phyloP scores from a whole-genome alignment of 1,140 invertebrate genomes.

The Thrips palmi region DNA sequence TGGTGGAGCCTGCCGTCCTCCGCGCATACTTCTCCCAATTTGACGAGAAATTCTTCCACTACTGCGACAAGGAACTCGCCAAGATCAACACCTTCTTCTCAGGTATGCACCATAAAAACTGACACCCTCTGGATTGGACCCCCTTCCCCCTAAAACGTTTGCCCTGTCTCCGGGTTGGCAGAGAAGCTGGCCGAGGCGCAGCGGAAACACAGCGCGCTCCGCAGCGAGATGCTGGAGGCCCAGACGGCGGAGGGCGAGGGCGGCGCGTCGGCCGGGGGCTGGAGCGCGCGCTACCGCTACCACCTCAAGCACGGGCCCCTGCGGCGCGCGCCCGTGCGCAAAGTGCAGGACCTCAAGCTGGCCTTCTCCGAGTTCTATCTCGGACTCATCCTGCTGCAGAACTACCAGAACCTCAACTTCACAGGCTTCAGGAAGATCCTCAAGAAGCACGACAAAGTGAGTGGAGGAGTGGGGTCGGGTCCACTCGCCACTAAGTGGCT shows the following conservation, averaged over 20 bases:
- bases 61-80: slow-evolving; percentile 65
- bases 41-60: slow-evolving; percentile 70
- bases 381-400: slow-evolving; percentile 57
- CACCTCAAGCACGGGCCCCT: slow-evolving; percentile 10
- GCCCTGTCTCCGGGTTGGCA: slow-evolving; percentile 17
- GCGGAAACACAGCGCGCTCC: slow-evolving; percentile 55
- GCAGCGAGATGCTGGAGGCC: slow-evolving; percentile 41
- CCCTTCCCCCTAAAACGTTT: slow-evolving; percentile 3
- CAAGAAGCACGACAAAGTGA: slow-evolving; percentile 85
- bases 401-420: slow-evolving; percentile 68
- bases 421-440: slow-evolving; percentile 85
- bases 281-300: background rate
- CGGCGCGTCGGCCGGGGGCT: slow-evolving; percentile 20
- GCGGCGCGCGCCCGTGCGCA: slow-evolving; percentile 36
- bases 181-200: slow-evolving; percentile 78
- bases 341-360: slow-evolving; percentile 70
- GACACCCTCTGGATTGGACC: background rate
- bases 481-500: too few species aligned
- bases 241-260: slow-evolving; percentile 23
- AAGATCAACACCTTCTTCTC: slow-evolving; percentile 82
- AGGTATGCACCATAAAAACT: slow-evolving; percentile 24
- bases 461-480: too few species aligned
- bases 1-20: slow-evolving; percentile 42
- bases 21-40: slow-evolving; percentile 59
- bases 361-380: slow-evolving; percentile 88